Evolutionary conservation across 2,797 vertebrate genomes (phyloP), one percentile per base, ranked within the genome.

Genomic region (Lacerta agilis): DNA sequence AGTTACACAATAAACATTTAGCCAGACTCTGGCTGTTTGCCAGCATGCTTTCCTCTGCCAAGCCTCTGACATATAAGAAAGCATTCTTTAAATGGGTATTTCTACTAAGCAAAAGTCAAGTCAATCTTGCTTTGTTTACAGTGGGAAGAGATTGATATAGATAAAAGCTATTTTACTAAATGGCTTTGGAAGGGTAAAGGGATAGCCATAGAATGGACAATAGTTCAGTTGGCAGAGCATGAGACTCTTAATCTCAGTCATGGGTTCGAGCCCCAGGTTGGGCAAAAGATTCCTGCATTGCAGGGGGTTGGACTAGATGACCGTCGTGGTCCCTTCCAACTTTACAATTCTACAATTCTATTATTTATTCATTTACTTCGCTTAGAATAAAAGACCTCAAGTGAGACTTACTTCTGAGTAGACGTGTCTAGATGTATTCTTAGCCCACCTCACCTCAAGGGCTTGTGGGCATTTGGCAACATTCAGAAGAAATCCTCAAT

Each of bases 1-100:
- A 97, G 97, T 97, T 96, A 96, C 95, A 93, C 92, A 92, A 96
- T 97, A 98, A 98, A 98, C 97, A 97, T 97, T 97, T 97, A 95
- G 95, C 90, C 95, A 97, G 93, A 89, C 94, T 96, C 96, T 96
- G 94, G 92, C 76, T 95, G 80, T 92, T 90, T 91, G 91, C 90
- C 93, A 85, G 89, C 85, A 67, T 66, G 75, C n/a, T 81, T 81
- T 0, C 49, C 75, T 85, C 89, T 91, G 83, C 61, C 43, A 87
- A 90, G 75, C 20, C 61, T 64, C 33, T 17, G 73, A 29, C 8
- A 2, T 2, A 38, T 71, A 67, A 67, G 64, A 76, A 84, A 81
- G 18, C 66, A 11, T 2, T 69, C 10, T 43, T 84, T 84, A 38
- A 38, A 86, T 38, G 3, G 67, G 67, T 64, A 27, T 83, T 90